Conservation (phyloP, 2,113 vertebrate genomes). For the Hyaena hyaena region DNA sequence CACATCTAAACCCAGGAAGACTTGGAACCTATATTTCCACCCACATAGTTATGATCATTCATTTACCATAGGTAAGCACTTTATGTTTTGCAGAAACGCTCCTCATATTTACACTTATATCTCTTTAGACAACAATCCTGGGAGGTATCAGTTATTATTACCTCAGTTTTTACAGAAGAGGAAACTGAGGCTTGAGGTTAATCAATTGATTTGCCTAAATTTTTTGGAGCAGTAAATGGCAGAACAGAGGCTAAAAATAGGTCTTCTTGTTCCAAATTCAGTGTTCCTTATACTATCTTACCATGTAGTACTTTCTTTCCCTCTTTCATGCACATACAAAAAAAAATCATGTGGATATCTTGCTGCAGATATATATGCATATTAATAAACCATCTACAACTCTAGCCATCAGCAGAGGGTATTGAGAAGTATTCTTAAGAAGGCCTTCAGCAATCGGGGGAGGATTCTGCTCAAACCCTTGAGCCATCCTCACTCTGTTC, state of each 20-base stretch:
- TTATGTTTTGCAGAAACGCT: not conserved
- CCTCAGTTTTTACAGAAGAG: constrained; percentile 12
- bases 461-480: not conserved
- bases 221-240: not conserved
- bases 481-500: not conserved
- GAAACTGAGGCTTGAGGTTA: constrained; percentile 3
- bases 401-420: not conserved
- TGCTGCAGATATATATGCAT: not conserved
- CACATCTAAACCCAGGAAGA: not conserved
- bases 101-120: not conserved
- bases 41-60: not conserved
- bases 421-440: not conserved
- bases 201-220: not conserved
- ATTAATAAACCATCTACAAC: not conserved
- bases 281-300: not conserved
- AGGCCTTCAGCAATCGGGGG: not conserved
- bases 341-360: not conserved
- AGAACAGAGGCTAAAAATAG: not conserved
- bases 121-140: constrained; percentile 1
- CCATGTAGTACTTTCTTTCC: not conserved
- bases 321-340: not conserved
- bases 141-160: not conserved
- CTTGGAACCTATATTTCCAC: not conserved
- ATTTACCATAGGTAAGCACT: not conserved
- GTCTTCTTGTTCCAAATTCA: not conserved